Evolutionary conservation across 1,140 invertebrate species (phyloP).

Genomic region (Brachionus manjavacas): DNA sequence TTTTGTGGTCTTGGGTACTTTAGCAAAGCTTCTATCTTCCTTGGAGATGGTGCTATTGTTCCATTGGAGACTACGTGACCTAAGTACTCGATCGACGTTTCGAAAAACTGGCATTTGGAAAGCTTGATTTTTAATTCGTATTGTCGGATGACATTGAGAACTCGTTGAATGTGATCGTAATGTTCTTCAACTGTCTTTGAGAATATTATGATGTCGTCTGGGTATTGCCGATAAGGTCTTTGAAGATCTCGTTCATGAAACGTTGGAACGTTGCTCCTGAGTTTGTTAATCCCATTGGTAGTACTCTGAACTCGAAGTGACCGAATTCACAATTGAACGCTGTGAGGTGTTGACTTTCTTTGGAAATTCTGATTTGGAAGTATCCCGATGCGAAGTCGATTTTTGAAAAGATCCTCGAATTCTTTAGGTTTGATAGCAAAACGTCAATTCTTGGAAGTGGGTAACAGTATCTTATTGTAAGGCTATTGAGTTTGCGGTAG

Average conservation of each 20-base stretch:
- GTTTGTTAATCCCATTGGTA: slow-evolving; percentile 41
- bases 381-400: no score
- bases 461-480: not conserved
- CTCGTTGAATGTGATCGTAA: not conserved
- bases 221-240: not conserved
- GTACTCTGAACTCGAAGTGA: slow-evolving; percentile 37
- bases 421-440: no score
- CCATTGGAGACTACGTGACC: not conserved
- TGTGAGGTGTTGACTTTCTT: no score
- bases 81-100: slow-evolving; percentile 12
- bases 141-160: not conserved
- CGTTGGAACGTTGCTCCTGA: slow-evolving; percentile 42
- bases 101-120: not conserved
- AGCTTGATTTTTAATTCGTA: not conserved
- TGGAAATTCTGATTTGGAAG: no score
- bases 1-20: slow-evolving; percentile 44
- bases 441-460: slow-evolving; percentile 28
- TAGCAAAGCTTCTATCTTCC: not conserved
- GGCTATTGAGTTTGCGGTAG: not conserved
- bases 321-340: slow-evolving; percentile 42
- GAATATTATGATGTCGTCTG: not conserved
- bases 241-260: slow-evolving; percentile 29
- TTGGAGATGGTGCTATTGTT: not conserved
- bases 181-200: not conserved
- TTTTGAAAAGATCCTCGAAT: no score